A percentile compares a stretch with the other conserved stretches of the same genome.
Evolutionary conservation across 2,888 invertebrate species (phyloP).

Genomic region (Pomacea canaliculata): DNA sequence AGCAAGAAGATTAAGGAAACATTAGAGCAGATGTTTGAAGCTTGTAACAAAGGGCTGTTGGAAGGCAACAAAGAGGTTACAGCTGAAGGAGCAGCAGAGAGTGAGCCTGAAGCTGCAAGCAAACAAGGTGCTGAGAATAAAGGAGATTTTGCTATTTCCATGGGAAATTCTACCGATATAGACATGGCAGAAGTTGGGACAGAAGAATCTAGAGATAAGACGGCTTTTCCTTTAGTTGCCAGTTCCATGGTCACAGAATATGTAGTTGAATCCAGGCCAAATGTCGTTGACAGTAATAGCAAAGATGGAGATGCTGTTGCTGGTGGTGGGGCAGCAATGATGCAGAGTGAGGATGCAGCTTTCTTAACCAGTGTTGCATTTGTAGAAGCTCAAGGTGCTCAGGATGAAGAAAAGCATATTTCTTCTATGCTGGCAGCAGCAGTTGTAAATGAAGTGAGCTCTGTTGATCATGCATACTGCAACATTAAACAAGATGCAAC

Average conservation of each 20-base stretch:
- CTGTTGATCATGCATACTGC: too few relatives aligned
- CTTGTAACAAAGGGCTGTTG: constrained; percentile 33
- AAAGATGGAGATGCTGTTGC: not conserved
- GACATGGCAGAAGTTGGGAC: not conserved
- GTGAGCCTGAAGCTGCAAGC: too few relatives aligned
- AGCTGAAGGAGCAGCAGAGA: too few relatives aligned
- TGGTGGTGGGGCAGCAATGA: too few relatives aligned
- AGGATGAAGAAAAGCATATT: constrained; percentile 15
- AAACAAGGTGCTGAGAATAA: not conserved
- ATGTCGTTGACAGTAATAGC: not conserved
- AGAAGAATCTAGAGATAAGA: not conserved
- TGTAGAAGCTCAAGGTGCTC: not conserved
- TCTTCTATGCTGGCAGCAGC: constrained; percentile 20
- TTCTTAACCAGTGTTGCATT: too few relatives aligned
- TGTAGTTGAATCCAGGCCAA: not conserved
- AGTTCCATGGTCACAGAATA: not conserved
- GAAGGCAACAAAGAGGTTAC: not conserved
- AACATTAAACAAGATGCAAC: too few relatives aligned
- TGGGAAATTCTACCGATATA: not conserved
- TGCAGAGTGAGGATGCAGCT: too few relatives aligned
- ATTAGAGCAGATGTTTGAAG: constrained; percentile 35
- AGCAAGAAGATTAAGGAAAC: constrained; percentile 51
- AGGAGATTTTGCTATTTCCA: not conserved
- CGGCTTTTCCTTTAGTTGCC: not conserved
- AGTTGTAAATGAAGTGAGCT: constrained; percentile 2